phyloP scores from a whole-genome alignment of 1,140 invertebrate species.

The Ridgeia piscesae region DNA sequence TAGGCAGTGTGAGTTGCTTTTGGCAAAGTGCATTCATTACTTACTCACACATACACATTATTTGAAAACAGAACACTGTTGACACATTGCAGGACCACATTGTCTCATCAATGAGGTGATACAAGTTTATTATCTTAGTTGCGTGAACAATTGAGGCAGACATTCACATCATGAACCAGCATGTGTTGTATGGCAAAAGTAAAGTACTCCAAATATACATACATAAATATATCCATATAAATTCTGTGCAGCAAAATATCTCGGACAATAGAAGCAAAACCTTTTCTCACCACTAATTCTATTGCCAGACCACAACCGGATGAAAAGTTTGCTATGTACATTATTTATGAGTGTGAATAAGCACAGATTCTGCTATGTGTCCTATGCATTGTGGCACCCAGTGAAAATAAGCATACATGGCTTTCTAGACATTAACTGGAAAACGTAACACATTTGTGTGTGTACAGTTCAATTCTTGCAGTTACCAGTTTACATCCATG shows the following conservation, averaged over 20 bases:
- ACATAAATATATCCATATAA: not conserved
- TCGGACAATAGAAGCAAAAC: not conserved
- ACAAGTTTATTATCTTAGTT: not conserved
- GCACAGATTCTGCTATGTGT: not conserved
- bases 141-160: not conserved
- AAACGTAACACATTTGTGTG: not conserved
- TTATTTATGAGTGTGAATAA: not conserved
- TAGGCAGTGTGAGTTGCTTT: too few species aligned
- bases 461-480: not conserved
- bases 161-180: not conserved
- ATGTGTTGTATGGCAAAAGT: not conserved
- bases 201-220: not conserved
- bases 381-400: not conserved
- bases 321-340: not conserved
- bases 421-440: not conserved
- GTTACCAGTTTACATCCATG: not conserved
- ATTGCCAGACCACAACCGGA: not conserved
- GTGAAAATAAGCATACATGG: not conserved
- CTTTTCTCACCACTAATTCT: not conserved
- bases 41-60: not conserved
- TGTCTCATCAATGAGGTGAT: not conserved
- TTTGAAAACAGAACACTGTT: not conserved
- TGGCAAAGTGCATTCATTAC: too few species aligned
- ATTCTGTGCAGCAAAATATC: not conserved
- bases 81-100: too few species aligned